phyloP scores from a whole-genome alignment of 1,140 invertebrate genomes.

The Goniozus legneri region DNA sequence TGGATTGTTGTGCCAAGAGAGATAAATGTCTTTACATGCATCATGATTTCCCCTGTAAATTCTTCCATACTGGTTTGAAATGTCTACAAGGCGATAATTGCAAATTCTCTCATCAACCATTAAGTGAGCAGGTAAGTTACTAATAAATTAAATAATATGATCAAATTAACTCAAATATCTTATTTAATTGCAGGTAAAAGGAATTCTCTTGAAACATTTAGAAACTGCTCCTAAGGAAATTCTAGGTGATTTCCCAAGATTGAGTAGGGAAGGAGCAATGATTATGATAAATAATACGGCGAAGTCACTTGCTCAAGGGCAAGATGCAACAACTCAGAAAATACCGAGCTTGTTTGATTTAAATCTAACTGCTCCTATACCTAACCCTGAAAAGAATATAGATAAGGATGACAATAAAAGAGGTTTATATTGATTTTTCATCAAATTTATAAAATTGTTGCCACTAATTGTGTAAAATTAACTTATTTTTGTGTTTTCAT shows the following conservation, averaged over 20 bases:
- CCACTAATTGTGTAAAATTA: neutral
- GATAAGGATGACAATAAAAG: constrained; percentile 37
- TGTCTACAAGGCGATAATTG: constrained; percentile 80
- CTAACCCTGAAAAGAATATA: constrained; percentile 21
- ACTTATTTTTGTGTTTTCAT: neutral
- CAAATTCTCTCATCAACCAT: constrained; percentile 88
- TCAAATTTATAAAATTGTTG: neutral
- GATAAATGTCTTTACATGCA: constrained; percentile 97
- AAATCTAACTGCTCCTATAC: constrained; percentile 33
- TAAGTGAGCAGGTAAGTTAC: constrained; percentile 66
- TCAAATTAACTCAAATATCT: too few species aligned
- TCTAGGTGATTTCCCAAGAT: constrained; percentile 78
- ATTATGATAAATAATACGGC: constrained; percentile 70
- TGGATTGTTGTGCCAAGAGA: constrained; percentile 92
- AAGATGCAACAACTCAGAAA: constrained; percentile 38
- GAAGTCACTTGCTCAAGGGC: constrained; percentile 58
- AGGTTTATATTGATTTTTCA: constrained; percentile 25
- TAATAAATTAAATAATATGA: too few species aligned
- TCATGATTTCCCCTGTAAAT: constrained; percentile 96
- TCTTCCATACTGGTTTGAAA: constrained; percentile 87
- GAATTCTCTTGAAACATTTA: constrained; percentile 68
- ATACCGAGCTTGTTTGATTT: constrained; percentile 50
- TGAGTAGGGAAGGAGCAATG: constrained; percentile 71
- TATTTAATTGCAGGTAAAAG: constrained; percentile 37
- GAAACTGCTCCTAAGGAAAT: constrained; percentile 89